Evolutionary conservation across 2,113 vertebrate species (phyloP), one percentile per base, ranked within the genome.

Genomic region (Puntigrus tetrazona): DNA sequence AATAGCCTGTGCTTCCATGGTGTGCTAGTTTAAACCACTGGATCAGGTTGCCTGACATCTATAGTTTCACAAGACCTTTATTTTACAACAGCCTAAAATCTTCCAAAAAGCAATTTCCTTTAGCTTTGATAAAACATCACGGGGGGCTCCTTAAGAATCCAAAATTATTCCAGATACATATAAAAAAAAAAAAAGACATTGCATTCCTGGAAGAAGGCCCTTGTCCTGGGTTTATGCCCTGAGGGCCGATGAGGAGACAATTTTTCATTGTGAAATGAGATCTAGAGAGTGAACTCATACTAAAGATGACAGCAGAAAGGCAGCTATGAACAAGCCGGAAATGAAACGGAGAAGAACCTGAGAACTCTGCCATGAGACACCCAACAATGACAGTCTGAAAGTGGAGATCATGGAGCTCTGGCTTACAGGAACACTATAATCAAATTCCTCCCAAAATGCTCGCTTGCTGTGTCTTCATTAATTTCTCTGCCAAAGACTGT

Each of bases 11-110:
- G 84, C 81, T 89, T 86, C 65, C 92, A 55, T 18, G 90, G 81
- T 85, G 86, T 88, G 79, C 50, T 89, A 88, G 61, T n/a, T 91
- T 86, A 84, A 27, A 85, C 41, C 85, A 81, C 79, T 36, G 8
- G 94, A 92, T 97, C 92, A 1, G 81, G 81, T 97, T 96, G 91
- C 95, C 91, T 50, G 86, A 87, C 88, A 87, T 92, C 94, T 95
- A 83, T 85, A 81, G 91, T 96, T 96, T 94, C 95, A 89, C 7
- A 20, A 73, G 78, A 74, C 73, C 81, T 65, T 79, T 87, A 88
- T 89, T 90, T 69, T 84, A 87, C 87, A 85, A 72, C 83, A 34
- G 75, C 13, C 85, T 84, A 84, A 52, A 67, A 57, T 72, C 47
- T 86, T 87, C 63, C 74, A 57, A 87, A 86, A 83, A 88, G 75